phyloP scores from a whole-genome alignment of 1,140 invertebrate species.

The Ruditapes philippinarum region DNA sequence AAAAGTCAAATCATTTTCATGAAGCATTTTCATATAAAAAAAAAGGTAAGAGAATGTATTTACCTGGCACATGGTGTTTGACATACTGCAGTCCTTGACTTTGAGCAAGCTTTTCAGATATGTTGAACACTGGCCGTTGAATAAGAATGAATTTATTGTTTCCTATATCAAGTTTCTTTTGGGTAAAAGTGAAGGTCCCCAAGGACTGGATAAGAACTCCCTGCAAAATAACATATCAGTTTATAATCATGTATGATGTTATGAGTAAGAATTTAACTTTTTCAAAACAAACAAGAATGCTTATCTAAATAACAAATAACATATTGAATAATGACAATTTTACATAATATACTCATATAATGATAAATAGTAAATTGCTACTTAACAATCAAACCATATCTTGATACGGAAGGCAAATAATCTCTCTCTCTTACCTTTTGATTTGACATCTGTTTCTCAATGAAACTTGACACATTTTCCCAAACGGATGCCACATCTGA shows the following conservation, averaged over 20 bases:
- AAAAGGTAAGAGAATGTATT: no score
- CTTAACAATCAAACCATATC: no score
- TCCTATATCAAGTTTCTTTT: slow-evolving; percentile 85
- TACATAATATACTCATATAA: no score
- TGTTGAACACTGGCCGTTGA: slow-evolving; percentile 85
- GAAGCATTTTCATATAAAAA: no score
- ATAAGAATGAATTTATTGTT: slow-evolving; percentile 86
- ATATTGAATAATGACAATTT: no score
- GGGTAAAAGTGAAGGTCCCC: slow-evolving; percentile 85
- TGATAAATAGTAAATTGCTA: no score
- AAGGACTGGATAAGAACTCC: slow-evolving; percentile 84
- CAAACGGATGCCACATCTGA: slow-evolving; percentile 85
- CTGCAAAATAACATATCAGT: slow-evolving; percentile 74
- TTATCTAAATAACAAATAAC: no score
- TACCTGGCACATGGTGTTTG: slow-evolving; percentile 85
- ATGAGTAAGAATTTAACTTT: no score
- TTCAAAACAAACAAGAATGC: background rate
- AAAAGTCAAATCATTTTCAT: no score
- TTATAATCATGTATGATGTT: no score
- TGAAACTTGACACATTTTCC: slow-evolving; percentile 84
- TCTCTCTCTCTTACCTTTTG: no score
- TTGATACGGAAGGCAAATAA: no score
- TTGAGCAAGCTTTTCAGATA: slow-evolving; percentile 86
- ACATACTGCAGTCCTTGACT: slow-evolving; percentile 83
- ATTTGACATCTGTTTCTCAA: slow-evolving; percentile 85